phyloP scores from a whole-genome alignment of 2,888 invertebrate species.

The Synanthedon tipuliformis region DNA sequence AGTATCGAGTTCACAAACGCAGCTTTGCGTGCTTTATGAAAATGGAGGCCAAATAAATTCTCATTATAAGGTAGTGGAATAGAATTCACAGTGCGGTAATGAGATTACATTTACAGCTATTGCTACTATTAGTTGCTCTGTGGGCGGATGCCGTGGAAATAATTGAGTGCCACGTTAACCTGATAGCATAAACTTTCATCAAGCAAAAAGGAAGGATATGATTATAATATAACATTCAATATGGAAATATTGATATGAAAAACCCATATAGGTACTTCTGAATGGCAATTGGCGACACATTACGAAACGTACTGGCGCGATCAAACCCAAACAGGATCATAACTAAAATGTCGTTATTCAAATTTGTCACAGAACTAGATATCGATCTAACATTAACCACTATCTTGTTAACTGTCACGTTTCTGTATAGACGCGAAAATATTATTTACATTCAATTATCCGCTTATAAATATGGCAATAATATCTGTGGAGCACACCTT shows the following conservation, averaged over 20 bases:
- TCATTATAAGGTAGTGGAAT: slow-evolving; percentile 20
- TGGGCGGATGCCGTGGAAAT: slow-evolving; percentile 31
- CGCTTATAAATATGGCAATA: slow-evolving; percentile 37
- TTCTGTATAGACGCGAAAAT: slow-evolving; percentile 29
- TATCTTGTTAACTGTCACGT: slow-evolving; percentile 39
- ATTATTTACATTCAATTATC: slow-evolving; percentile 45
- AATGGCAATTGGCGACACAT: not conserved
- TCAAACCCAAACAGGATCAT: slow-evolving; percentile 19
- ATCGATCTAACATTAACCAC: slow-evolving; percentile 36
- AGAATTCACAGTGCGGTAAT: slow-evolving; percentile 49
- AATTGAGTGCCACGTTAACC: slow-evolving; percentile 9
- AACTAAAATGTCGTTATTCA: slow-evolving; percentile 22
- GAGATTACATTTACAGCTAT: slow-evolving; percentile 45
- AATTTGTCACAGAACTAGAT: slow-evolving; percentile 29
- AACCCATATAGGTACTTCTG: not conserved
- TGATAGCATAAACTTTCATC: slow-evolving; percentile 4
- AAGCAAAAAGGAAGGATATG: slow-evolving; percentile 2
- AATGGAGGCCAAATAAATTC: slow-evolving; percentile 56
- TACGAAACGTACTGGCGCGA: not conserved
- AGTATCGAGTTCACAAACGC: slow-evolving; percentile 34
- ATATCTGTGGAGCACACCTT: slow-evolving; percentile 36
- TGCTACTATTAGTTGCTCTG: slow-evolving; percentile 33
- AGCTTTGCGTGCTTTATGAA: slow-evolving; percentile 43
- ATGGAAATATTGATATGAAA: slow-evolving; percentile 3
- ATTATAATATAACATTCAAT: slow-evolving; percentile 3